Percentiles rank a stretch among this genome's conserved stretches.
These are phyloP conservation scores for Eubasilissa splendida DNA, from an alignment of 2,888 invertebrate genomes.

Conservation along the genomic window DNA sequence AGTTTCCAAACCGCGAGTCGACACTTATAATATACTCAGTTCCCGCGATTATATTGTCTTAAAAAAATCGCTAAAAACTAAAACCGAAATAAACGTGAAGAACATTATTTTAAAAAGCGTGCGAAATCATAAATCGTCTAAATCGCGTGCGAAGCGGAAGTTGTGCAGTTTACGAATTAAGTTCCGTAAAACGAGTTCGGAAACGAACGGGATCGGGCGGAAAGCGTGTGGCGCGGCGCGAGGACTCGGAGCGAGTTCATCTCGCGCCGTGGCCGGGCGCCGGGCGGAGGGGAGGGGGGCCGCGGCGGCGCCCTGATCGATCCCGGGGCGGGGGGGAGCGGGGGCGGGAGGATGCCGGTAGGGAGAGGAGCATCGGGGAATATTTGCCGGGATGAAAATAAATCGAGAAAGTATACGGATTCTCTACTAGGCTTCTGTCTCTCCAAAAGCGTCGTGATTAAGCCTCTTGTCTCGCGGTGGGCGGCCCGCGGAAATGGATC, in stretches of 20 bases:
- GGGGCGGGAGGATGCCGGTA: constrained; percentile 35
- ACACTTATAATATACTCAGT: not conserved
- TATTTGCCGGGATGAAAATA: constrained; percentile 1
- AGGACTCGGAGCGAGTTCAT: constrained; percentile 63
- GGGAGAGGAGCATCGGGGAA: constrained; percentile 32
- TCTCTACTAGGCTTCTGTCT: not conserved
- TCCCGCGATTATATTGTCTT: too few species aligned
- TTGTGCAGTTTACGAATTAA: too few species aligned
- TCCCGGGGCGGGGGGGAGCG: constrained; percentile 39
- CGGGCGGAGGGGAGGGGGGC: constrained; percentile 47
- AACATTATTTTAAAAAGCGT: too few species aligned
- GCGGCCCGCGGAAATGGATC: too few species aligned
- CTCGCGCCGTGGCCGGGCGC: constrained; percentile 60
- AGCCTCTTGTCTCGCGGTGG: not conserved
- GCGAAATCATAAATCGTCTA: too few species aligned
- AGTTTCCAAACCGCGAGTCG: not conserved
- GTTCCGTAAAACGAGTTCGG: constrained; percentile 31
- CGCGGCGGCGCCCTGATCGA: constrained; percentile 58
- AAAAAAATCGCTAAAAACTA: not conserved
- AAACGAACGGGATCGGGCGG: constrained; percentile 51
- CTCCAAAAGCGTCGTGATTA: not conserved
- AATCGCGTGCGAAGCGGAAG: too few species aligned
- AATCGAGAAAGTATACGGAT: not conserved
- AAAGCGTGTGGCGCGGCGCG: constrained; percentile 63
- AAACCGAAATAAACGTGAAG: too few species aligned